phyloP scores from a whole-genome alignment of 2,888 invertebrate genomes.

The Cephonodes hylas region DNA sequence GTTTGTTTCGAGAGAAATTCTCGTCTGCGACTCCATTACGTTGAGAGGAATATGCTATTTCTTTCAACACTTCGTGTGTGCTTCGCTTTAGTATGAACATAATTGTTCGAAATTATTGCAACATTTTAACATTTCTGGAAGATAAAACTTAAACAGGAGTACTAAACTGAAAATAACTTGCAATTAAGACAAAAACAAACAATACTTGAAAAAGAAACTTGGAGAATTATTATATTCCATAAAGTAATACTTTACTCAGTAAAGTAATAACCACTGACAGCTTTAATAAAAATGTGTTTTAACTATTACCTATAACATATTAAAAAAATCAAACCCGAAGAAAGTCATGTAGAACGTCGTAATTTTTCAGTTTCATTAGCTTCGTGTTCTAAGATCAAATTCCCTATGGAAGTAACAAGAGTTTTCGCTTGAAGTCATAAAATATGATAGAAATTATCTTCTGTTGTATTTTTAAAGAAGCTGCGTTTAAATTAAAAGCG shows the following conservation, averaged over 20 bases:
- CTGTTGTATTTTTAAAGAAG: not conserved
- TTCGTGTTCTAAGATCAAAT: no score
- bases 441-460: not conserved
- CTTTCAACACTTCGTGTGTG: not conserved
- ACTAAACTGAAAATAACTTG: not conserved
- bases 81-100: not conserved
- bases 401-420: not conserved
- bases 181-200: not conserved
- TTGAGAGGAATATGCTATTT: not conserved
- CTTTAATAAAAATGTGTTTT: no score
- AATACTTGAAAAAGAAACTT: no score
- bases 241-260: no score
- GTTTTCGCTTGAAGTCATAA: not conserved
- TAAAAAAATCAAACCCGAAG: no score
- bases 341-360: not conserved
- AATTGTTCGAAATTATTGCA: not conserved
- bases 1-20: slow-evolving; percentile 27
- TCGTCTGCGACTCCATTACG: not conserved
- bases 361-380: no score
- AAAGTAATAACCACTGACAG: no score
- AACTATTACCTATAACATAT: no score
- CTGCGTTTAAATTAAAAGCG: slow-evolving; percentile 2
- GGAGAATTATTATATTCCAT: no score
- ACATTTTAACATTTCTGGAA: no score
- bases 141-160: not conserved